Evolutionary conservation across 2,797 vertebrate genomes (phyloP).

Genomic region (Fundulus diaphanus): DNA sequence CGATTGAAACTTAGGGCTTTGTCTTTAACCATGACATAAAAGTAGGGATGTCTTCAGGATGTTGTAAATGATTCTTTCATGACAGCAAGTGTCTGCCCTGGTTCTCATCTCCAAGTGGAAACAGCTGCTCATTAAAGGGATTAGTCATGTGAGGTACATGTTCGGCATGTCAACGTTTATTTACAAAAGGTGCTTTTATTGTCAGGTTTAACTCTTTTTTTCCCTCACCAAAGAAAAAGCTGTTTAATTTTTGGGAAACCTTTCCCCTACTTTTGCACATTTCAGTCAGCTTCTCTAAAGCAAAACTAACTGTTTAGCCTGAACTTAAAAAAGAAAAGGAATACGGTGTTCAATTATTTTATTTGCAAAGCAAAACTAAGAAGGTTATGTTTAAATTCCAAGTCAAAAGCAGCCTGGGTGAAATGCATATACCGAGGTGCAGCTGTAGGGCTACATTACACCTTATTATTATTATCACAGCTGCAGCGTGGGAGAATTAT

Average conservation of each 20-base stretch:
- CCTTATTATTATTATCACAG: not conserved
- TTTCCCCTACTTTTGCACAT: not conserved
- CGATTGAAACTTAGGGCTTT: not conserved
- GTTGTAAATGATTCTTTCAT: not conserved
- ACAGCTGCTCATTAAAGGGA: constrained; percentile 18
- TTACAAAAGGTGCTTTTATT: constrained; percentile 10
- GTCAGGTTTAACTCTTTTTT: not conserved
- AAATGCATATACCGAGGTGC: not conserved
- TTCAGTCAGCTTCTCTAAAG: not conserved
- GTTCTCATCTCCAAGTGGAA: constrained; percentile 15
- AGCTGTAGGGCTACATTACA: not conserved
- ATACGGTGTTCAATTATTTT: not conserved
- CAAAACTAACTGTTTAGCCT: not conserved
- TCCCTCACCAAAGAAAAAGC: not conserved
- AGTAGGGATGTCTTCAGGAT: no score
- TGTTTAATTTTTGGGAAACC: not conserved
- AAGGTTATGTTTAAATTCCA: not conserved
- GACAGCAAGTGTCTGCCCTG: not conserved
- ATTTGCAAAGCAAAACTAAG: not conserved
- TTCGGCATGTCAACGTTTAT: constrained; percentile 11
- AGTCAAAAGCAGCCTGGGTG: not conserved
- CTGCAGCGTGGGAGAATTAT: not conserved
- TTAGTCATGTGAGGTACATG: constrained; percentile 20
- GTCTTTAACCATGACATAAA: not conserved
- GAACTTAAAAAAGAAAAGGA: not conserved